phyloP scores from a whole-genome alignment of 1,140 invertebrate genomes.

The Aphidius gifuensis region DNA sequence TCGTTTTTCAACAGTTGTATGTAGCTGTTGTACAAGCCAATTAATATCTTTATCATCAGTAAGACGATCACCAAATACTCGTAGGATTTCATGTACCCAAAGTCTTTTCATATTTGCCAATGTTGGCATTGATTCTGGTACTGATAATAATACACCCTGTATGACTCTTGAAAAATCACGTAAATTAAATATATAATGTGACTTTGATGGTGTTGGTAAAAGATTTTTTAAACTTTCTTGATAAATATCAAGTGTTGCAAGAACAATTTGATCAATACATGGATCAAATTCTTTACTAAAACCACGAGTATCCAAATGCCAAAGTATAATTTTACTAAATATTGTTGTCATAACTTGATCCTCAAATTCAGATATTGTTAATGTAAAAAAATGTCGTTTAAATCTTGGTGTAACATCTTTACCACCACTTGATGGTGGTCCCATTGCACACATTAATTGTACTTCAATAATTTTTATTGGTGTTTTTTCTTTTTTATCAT shows the following conservation, averaged over 20 bases:
- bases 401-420: slow-evolving; percentile 84
- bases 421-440: slow-evolving; percentile 73
- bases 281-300: slow-evolving; percentile 95
- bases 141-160: slow-evolving; percentile 86
- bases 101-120: slow-evolving; percentile 84
- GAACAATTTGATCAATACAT: slow-evolving; percentile 84
- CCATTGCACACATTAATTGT: slow-evolving; percentile 85
- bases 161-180: slow-evolving; percentile 92
- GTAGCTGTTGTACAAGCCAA: slow-evolving; percentile 74
- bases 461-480: slow-evolving; percentile 86
- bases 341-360: slow-evolving; percentile 82
- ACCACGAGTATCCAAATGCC: slow-evolving; percentile 91
- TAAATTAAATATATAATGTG: slow-evolving; percentile 93
- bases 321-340: slow-evolving; percentile 87
- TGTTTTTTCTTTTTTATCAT: slow-evolving; percentile 83
- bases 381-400: slow-evolving; percentile 83
- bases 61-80: slow-evolving; percentile 92
- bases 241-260: slow-evolving; percentile 83
- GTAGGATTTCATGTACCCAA: slow-evolving; percentile 91
- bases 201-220: slow-evolving; percentile 86
- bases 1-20: slow-evolving; percentile 59
- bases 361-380: slow-evolving; percentile 88
- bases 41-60: slow-evolving; percentile 77
- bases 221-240: slow-evolving; percentile 79
- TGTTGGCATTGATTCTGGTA: slow-evolving; percentile 87